phyloP scores from a whole-genome alignment of 64 coral and sea anemone species.

The Montipora efflorescens region DNA sequence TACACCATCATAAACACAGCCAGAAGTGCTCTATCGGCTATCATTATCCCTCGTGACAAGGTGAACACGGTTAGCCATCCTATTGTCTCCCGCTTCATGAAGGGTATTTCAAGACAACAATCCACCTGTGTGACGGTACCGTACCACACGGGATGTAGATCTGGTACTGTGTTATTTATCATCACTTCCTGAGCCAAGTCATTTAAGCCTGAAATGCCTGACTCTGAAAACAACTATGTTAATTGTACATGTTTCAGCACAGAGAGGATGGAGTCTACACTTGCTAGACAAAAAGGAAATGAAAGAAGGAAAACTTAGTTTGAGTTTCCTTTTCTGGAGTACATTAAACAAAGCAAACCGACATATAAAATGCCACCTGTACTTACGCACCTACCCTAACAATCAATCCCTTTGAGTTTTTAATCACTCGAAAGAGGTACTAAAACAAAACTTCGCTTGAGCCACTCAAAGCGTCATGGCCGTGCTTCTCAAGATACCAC shows the following conservation, averaged over 20 bases:
- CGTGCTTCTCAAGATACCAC: conserved; percentile 5
- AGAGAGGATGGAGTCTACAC: conserved; percentile 54
- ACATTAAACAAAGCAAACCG: conserved; percentile 56
- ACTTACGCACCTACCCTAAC: conserved; percentile 14
- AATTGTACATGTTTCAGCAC: conserved; percentile 46
- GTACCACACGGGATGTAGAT: background rate
- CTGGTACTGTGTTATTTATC: conserved; percentile 7
- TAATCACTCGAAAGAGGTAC: background rate
- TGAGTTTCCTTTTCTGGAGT: conserved; percentile 23
- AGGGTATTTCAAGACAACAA: conserved; percentile 16
- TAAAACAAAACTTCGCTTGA: conserved; percentile 42
- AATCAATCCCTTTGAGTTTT: conserved; percentile 36
- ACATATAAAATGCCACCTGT: conserved; percentile 54
- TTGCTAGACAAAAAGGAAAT: conserved; percentile 51
- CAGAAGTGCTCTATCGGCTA: too few relatives aligned
- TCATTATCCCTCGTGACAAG: background rate
- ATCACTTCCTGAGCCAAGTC: background rate
- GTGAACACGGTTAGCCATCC: conserved; percentile 9
- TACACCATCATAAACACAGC: conserved; percentile 58
- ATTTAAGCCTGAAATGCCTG: background rate
- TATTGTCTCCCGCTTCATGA: conserved; percentile 56
- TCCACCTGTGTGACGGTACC: conserved; percentile 2
- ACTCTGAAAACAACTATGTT: background rate
- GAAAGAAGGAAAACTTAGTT: conserved; percentile 9
- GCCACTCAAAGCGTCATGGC: conserved; percentile 27